phyloP scores from a whole-genome alignment of 2,888 invertebrate species.

The Mythimna ferrago region DNA sequence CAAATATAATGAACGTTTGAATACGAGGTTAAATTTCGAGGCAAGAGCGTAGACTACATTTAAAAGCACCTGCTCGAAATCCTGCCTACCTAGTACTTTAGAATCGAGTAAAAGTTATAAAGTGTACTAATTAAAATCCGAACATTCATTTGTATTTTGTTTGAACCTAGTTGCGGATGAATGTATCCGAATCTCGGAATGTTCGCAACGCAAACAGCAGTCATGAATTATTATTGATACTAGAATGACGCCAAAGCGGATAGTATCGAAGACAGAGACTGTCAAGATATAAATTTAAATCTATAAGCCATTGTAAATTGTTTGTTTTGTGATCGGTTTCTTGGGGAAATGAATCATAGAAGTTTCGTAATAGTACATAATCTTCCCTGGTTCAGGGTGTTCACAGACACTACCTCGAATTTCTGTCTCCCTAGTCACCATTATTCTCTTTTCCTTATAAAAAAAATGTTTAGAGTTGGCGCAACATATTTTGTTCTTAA shows the following conservation, averaged over 20 bases:
- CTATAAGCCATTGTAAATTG: background rate
- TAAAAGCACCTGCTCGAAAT: background rate
- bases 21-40: too few relatives aligned
- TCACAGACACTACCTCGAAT: too few relatives aligned
- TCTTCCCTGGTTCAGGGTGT: background rate
- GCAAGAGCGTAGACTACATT: too few relatives aligned
- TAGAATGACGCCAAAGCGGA: constrained; percentile 9
- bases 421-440: too few relatives aligned
- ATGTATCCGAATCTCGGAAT: constrained; percentile 3
- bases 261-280: constrained; percentile 1
- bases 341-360: background rate
- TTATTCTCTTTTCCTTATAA: too few relatives aligned
- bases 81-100: background rate
- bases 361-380: background rate
- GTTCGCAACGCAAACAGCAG: background rate
- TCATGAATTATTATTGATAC: constrained; percentile 20
- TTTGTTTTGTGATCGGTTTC: background rate
- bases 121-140: background rate
- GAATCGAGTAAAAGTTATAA: background rate
- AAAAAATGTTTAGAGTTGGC: too few relatives aligned
- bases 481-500: too few relatives aligned
- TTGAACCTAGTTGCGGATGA: constrained; percentile 4
- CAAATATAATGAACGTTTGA: too few relatives aligned
- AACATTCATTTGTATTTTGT: constrained; percentile 5
- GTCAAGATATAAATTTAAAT: constrained; percentile 1